Conservation (phyloP, 2,797 vertebrate species). For the Martes flavigula region DNA sequence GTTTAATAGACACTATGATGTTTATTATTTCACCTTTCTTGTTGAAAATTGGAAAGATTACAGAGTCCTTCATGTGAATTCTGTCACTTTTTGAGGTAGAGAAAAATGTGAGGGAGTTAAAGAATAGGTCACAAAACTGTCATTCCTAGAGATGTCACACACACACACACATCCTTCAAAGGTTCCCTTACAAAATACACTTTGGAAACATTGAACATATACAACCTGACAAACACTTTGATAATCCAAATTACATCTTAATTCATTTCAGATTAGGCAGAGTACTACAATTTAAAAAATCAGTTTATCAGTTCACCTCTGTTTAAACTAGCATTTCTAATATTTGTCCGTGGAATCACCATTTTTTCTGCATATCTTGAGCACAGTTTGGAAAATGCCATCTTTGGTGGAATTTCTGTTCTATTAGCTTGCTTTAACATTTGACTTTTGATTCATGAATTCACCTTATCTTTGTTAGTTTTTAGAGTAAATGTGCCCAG, state of each 20-base stretch:
- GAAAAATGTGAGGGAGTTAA: not conserved
- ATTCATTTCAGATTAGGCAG: not conserved
- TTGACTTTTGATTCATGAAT: not conserved
- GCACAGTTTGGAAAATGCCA: not conserved
- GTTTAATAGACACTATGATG: not conserved
- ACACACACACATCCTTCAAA: not conserved
- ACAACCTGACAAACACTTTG: not conserved
- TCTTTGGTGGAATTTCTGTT: not conserved
- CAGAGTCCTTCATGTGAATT: not conserved
- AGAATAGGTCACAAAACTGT: not conserved
- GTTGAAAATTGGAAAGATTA: slow-evolving; percentile 6
- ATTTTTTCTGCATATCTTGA: not conserved
- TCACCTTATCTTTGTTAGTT: not conserved
- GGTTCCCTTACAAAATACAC: not conserved
- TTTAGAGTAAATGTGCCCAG: not conserved
- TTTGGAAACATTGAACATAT: not conserved
- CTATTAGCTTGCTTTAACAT: not conserved
- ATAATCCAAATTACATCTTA: not conserved
- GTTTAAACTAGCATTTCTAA: not conserved
- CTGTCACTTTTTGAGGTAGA: not conserved
- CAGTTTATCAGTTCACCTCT: not conserved
- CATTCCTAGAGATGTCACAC: not conserved
- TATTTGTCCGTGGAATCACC: not conserved
- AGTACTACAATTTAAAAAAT: not conserved
- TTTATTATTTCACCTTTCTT: not conserved